phyloP scores from a whole-genome alignment of 1,140 invertebrate genomes.

The Diachasmimorpha longicaudata region DNA sequence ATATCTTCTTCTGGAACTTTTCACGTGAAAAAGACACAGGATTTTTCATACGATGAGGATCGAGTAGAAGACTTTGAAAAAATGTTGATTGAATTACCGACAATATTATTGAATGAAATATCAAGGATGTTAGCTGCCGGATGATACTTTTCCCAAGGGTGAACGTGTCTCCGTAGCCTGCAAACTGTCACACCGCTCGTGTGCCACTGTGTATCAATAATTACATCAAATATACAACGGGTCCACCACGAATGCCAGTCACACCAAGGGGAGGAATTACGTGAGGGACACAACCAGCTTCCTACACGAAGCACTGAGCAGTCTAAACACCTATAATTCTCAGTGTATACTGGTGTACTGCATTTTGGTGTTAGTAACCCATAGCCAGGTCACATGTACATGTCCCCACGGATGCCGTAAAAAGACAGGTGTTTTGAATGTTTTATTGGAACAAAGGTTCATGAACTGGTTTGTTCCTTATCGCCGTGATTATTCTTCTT shows the following conservation, averaged over 20 bases:
- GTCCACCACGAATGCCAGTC: background rate
- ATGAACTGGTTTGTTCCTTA: too few relatives aligned
- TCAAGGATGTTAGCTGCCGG: background rate
- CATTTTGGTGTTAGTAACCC: background rate
- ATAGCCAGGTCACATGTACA: too few relatives aligned
- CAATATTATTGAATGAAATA: background rate
- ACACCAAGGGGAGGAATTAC: background rate
- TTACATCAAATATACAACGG: constrained; percentile 16
- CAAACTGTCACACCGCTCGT: background rate
- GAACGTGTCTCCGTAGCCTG: background rate
- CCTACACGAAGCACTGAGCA: background rate
- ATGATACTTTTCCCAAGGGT: background rate
- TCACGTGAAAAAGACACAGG: too few relatives aligned
- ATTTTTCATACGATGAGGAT: too few relatives aligned
- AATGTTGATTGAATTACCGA: background rate
- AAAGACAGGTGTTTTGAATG: too few relatives aligned
- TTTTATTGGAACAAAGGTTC: too few relatives aligned
- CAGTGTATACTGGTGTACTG: background rate
- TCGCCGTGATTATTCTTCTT: too few relatives aligned
- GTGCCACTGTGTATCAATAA: constrained; percentile 11
- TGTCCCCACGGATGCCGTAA: too few relatives aligned
- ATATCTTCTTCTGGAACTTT: too few relatives aligned
- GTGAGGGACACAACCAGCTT: background rate
- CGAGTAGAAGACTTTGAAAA: too few relatives aligned
- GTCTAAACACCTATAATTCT: background rate